Conservation (phyloP, 2,888 invertebrate genomes). For the Watsonalla binaria region DNA sequence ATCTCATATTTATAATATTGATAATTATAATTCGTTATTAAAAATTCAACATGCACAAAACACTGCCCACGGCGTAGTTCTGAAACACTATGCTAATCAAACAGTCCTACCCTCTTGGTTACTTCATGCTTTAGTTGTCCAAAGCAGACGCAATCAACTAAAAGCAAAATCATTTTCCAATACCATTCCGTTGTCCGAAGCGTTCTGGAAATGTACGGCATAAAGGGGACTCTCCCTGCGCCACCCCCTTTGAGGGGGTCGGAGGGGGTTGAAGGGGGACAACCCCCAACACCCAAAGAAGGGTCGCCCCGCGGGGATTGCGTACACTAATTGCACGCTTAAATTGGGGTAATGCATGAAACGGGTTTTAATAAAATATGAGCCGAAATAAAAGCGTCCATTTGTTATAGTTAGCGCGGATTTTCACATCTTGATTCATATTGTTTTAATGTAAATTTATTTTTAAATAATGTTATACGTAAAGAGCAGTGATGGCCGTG, state of each 20-base stretch:
- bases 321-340: slow-evolving; percentile 69
- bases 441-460: slow-evolving; percentile 10
- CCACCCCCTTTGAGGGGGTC: slow-evolving; percentile 24
- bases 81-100: too few species aligned
- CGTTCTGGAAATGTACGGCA: slow-evolving; percentile 53
- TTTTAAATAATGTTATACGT: background rate
- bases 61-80: too few species aligned
- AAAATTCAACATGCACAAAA: too few species aligned
- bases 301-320: slow-evolving; percentile 35
- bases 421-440: slow-evolving; percentile 42
- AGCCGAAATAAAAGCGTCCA: slow-evolving; percentile 60
- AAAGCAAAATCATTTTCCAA: slow-evolving; percentile 76
- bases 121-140: background rate
- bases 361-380: slow-evolving; percentile 72
- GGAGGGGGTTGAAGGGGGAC: slow-evolving; percentile 26
- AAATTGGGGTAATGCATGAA: slow-evolving; percentile 75
- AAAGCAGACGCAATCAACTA: slow-evolving; percentile 58
- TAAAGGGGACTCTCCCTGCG: slow-evolving; percentile 39
- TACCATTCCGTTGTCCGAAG: slow-evolving; percentile 64
- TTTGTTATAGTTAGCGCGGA: slow-evolving; percentile 67
- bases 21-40: too few species aligned
- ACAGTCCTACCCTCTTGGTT: too few species aligned
- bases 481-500: too few species aligned
- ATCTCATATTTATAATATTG: too few species aligned
- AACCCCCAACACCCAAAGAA: slow-evolving; percentile 40